Conservation (phyloP, 2,113 vertebrate genomes). For the Mormoops blainvillei region DNA sequence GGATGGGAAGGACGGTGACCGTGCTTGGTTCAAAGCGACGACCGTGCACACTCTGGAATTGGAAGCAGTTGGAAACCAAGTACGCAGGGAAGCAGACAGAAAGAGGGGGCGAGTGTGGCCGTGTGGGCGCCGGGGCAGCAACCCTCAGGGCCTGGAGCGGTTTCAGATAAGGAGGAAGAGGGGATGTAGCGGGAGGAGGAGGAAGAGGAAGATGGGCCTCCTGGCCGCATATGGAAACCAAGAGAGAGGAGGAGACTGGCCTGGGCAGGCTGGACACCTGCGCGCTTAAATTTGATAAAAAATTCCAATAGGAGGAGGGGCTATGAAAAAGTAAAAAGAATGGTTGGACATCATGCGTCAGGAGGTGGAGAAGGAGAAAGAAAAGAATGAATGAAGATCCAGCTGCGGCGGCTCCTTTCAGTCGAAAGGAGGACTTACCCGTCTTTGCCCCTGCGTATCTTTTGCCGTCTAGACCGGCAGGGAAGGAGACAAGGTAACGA, state of each 20-base stretch:
- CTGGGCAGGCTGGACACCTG: fast-evolving
- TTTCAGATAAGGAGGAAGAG: not conserved
- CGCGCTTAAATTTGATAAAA: not conserved
- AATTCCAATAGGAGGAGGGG: not conserved
- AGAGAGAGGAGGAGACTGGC: not conserved
- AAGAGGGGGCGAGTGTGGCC: fast-evolving
- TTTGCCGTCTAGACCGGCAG: constrained; percentile 50
- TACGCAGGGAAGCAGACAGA: not conserved
- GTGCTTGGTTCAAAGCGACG: too few relatives aligned
- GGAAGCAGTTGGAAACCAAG: not conserved
- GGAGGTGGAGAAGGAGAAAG: not conserved
- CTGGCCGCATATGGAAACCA: not conserved
- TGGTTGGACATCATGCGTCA: not conserved
- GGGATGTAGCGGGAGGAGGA: not conserved
- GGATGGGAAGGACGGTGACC: fast-evolving
- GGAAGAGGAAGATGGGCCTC: not conserved
- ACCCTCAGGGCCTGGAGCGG: not conserved
- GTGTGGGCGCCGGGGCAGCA: fast-evolving
- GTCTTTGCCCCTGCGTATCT: constrained; percentile 48
- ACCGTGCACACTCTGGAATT: fast-evolving
- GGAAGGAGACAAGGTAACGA: not conserved
- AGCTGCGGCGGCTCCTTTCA: constrained; percentile 12
- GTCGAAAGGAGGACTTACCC: constrained; percentile 58
- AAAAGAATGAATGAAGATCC: constrained; percentile 25
- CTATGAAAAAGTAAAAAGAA: not conserved